Base-by-base conservation (phyloP, 2,797 vertebrate species). In the Clarias laeviceps region DNA sequence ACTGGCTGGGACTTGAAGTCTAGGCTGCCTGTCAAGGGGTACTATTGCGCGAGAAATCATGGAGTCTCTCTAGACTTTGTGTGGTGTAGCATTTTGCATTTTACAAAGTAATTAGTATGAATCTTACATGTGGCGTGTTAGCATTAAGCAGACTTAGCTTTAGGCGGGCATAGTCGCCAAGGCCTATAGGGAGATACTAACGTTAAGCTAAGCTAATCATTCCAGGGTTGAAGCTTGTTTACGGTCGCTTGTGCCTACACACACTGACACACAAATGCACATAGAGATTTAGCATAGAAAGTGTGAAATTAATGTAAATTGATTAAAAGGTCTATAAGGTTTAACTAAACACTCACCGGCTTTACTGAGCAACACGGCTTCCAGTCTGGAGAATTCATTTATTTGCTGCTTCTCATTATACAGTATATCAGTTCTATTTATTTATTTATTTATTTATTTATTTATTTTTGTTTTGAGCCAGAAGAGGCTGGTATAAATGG, bases 301-400 rank as follows among this genome's bases (percentile, higher is more conserved):
- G 40, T 66, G 27, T 68, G 18, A 29, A 56, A 76, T 78, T 37
- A 68, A 68, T 20, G 62, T 78, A 84, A 84, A 84, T 66, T 65
- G 72, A 68, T 77, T 66, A 50, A 77, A 57, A 68, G 61, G 62
- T 74, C 59, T 84, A 62, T 57, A 84, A 84, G 73, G 62, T 78
- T 37, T 56, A 54, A 77, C 61, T 62, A 77, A 77, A 77, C 82
- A 84, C 45, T 80, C 32, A 11, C 9, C 15, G 50, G 64, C 73
- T 77, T 68, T 57, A 37, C 62, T 20, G 18, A 3, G 20, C 17
- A 40, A 56, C 45, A 37, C 8, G 9, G 17, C 40, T 64, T 56
- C 40, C 20, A 65, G 82, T 22, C 61, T 65, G 59, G 72, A 84
- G 72, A 56, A 76, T 5, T 50, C 7, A 32, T 77, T 76, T 68